A percentile compares a stretch with the other conserved stretches of the same genome.
These are phyloP conservation scores for Notolabrus celidotus DNA, from an alignment of 2,797 vertebrate species.

Conservation along the genomic window DNA sequence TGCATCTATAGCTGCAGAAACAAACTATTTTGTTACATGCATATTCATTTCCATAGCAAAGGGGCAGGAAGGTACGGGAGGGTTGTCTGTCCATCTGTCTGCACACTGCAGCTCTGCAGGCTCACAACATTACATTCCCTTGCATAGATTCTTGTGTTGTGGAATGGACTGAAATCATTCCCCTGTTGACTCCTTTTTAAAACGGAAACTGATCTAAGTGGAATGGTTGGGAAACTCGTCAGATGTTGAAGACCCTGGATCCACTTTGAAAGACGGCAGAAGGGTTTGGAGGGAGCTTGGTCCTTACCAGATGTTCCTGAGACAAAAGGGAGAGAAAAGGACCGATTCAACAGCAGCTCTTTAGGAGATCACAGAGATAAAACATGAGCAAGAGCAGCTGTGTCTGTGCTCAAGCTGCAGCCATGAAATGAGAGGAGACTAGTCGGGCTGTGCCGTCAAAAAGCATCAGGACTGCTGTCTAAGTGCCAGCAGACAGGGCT, in stretches of 20 bases:
- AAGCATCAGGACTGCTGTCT: constrained; percentile 66
- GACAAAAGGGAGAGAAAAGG: constrained; percentile 15
- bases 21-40: constrained; percentile 78
- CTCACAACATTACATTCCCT: constrained; percentile 65
- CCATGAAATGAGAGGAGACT: constrained; percentile 67
- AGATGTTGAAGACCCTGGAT: constrained; percentile 91
- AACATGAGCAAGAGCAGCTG: constrained; percentile 16
- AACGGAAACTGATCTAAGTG: constrained; percentile 38
- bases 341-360: background rate
- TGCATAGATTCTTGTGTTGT: constrained; percentile 85
- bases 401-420: constrained; percentile 12
- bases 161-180: constrained; percentile 68
- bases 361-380: constrained; percentile 32
- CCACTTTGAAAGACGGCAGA: constrained; percentile 95
- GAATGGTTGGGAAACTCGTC: constrained; percentile 71
- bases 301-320: constrained; percentile 91
- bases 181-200: constrained; percentile 36
- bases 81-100: constrained; percentile 25
- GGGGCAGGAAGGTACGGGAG: constrained; percentile 28
- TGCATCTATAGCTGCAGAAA: constrained; percentile 46
- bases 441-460: constrained; percentile 39
- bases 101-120: constrained; percentile 40
- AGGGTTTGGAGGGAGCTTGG: constrained; percentile 91
- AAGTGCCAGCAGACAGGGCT: constrained; percentile 18
- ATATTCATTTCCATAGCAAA: constrained; percentile 68